Base-by-base conservation (phyloP, 2,113 vertebrate species). In the Coptodon rendalli region DNA sequence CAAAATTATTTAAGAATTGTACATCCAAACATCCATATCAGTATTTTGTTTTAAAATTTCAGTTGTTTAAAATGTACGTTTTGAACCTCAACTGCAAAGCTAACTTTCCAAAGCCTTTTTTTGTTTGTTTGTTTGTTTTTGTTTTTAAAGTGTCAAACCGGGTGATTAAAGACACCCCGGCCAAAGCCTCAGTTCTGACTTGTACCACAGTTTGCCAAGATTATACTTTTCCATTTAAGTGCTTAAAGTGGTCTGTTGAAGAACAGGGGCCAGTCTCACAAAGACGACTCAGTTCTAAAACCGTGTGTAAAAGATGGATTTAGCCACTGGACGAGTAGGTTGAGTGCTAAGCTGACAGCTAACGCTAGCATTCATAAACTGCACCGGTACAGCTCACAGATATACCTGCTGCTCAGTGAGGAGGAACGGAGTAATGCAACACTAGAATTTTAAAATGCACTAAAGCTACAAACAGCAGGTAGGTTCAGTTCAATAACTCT, bases 91-190 rank as follows among this genome's bases (percentile, higher is more conserved):
- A 91, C 86, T 93, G 78, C 91, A 94, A 78, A 96, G 95, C 96
- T 96, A 96, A 92, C 40, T 92, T 88, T 95, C 96, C 96, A 98
- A 97, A 96, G 96, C 91, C 66, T 94, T 90, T 54, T 91, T 22
- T 68, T 13, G 59, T 83, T 78, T 19, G 89, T 87, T 56, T 57
- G 29, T 73, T 29, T 12, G 10, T 5, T 78, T 86, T 76, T 50
- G 6, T 80, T 81, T 68, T 71, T 85, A 84, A 66, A 88, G 90
- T 80, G 86, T 93, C 83, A 50, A 68, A 78, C 86, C 24, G 40
- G 53, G 53, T 71, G 53, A 8, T 29, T 22, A 40, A 73, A 6
- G 50, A 87, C 59, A 5, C 56, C 24, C 54, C n/a, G 17, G 82
- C 76, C 73, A 82, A 92, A 94, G 86, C 85, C 85, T 61, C 81